A percentile compares a stretch with the other conserved stretches of the same genome.
Conservation (phyloP, 2,888 invertebrate species). For the Zaprionus bogoriensis region DNA sequence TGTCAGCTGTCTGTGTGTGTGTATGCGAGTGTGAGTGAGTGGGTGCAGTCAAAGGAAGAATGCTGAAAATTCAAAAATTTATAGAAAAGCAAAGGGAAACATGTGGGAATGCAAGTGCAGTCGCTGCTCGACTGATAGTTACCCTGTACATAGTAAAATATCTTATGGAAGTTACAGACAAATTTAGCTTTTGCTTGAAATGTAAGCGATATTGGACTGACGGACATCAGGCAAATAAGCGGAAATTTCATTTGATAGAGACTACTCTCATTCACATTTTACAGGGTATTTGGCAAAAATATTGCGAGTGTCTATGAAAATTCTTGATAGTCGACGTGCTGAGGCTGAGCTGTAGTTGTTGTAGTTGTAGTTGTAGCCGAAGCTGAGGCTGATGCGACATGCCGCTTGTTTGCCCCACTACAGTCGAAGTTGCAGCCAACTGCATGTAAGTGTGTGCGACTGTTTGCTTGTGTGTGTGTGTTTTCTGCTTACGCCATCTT, state of each 20-base stretch:
- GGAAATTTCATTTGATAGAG: no score
- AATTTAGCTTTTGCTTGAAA: no score
- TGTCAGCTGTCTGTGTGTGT: conserved; percentile 36
- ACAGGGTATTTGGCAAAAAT: conserved; percentile 19
- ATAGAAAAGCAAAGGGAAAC: conserved; percentile 50
- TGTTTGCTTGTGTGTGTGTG: conserved; percentile 24
- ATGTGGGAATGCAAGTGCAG: conserved; percentile 23
- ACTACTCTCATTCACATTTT: not conserved
- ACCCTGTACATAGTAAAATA: no score
- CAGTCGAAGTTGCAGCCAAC: conserved; percentile 19
- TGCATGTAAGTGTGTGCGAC: conserved; percentile 8
- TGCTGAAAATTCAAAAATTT: conserved; percentile 61
- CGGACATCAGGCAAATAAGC: no score
- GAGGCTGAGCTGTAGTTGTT: conserved; percentile 27
- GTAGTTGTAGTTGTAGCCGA: conserved; percentile 9
- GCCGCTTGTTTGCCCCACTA: conserved; percentile 53
- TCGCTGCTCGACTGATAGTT: not conserved
- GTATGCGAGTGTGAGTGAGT: not conserved
- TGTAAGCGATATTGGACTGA: no score
- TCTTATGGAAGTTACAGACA: no score
- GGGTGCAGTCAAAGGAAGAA: conserved; percentile 29
- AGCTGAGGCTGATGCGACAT: conserved; percentile 35
- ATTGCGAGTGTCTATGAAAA: conserved; percentile 46
- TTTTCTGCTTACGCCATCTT: conserved; percentile 73
- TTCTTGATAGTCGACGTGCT: conserved; percentile 55